Conservation (phyloP, 2,888 invertebrate genomes). For the Tuberolachnus salignus region DNA sequence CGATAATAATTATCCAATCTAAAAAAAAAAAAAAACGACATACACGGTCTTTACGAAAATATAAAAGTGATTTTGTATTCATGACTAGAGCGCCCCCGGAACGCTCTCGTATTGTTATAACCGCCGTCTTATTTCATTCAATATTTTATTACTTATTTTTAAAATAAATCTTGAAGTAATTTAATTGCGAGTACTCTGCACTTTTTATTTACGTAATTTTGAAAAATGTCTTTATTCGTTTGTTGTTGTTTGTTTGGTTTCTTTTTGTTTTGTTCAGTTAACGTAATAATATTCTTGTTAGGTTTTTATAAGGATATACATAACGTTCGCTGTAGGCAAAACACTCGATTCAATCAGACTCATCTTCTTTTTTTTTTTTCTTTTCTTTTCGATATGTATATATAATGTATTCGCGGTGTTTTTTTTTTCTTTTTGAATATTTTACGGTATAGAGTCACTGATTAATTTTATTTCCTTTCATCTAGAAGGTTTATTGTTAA, state of each 20-base stretch:
- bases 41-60: too few relatives aligned
- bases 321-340: background rate
- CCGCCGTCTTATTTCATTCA: too few relatives aligned
- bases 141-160: too few relatives aligned
- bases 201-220: background rate
- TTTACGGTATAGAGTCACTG: constrained; percentile 15
- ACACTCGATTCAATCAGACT: background rate
- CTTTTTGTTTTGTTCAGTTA: background rate
- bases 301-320: background rate
- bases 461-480: constrained; percentile 23
- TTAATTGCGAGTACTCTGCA: background rate
- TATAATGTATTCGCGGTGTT: background rate
- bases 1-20: too few relatives aligned
- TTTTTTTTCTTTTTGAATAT: background rate
- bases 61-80: too few relatives aligned
- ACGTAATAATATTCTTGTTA: background rate
- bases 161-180: background rate
- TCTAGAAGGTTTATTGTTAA: background rate
- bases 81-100: background rate
- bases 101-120: background rate
- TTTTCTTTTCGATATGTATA: too few relatives aligned
- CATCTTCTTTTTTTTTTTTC: background rate
- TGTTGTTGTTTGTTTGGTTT: background rate
- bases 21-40: too few relatives aligned
- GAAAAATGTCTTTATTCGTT: background rate